These are phyloP conservation scores for Lottia gigantea DNA, from an alignment of 2,888 invertebrate species.

Conservation along the genomic window DNA sequence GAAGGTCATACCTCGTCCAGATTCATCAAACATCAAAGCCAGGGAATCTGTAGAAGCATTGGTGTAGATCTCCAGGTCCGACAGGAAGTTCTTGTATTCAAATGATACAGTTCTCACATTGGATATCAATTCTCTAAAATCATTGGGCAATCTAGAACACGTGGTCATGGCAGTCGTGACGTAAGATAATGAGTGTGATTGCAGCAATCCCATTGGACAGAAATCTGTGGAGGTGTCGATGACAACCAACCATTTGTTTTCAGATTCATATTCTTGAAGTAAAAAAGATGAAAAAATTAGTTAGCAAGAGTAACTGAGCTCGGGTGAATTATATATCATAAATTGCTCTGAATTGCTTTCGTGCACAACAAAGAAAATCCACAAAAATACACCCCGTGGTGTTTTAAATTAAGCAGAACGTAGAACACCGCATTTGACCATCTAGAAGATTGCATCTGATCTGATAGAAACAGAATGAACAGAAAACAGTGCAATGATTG, in stretches of 20 bases:
- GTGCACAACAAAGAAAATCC: too few species aligned
- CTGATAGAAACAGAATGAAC: too few species aligned
- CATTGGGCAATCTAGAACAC: slow-evolving; percentile 1
- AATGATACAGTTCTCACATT: slow-evolving; percentile 11
- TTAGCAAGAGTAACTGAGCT: too few species aligned
- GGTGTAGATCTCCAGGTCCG: slow-evolving; percentile 9
- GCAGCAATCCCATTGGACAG: slow-evolving; percentile 13
- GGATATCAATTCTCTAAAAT: background rate
- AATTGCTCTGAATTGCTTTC: too few species aligned
- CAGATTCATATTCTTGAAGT: slow-evolving; percentile 8
- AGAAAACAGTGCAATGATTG: too few species aligned
- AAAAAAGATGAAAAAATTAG: background rate
- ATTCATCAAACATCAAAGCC: slow-evolving; percentile 15
- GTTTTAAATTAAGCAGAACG: too few species aligned
- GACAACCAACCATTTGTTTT: slow-evolving; percentile 13
- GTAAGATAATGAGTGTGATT: slow-evolving; percentile 3
- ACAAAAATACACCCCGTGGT: too few species aligned
- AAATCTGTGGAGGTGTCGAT: slow-evolving; percentile 5
- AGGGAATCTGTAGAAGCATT: slow-evolving; percentile 10
- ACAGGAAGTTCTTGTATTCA: slow-evolving; percentile 13
- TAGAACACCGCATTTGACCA: too few species aligned
- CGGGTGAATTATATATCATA: too few species aligned
- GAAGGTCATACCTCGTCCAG: slow-evolving; percentile 7
- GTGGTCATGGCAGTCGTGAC: slow-evolving; percentile 11
- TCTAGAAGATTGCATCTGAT: too few species aligned